Conservation (phyloP, 2,113 vertebrate species). For the Podarcis muralis region DNA sequence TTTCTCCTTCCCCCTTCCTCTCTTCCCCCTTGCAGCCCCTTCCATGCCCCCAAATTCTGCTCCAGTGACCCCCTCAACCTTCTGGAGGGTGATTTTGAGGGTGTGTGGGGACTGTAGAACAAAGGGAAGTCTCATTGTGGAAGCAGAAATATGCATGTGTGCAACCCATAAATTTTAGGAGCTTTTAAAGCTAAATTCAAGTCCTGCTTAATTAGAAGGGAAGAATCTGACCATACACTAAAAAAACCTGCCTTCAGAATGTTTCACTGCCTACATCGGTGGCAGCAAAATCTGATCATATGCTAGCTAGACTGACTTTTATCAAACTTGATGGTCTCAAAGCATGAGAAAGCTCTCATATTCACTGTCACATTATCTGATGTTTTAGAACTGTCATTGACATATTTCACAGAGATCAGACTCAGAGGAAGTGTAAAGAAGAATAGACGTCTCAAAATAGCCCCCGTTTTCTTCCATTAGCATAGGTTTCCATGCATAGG, state of each 20-base stretch:
- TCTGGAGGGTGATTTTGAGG: no score
- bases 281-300: not conserved
- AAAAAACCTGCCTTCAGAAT: not conserved
- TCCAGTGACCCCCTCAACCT: no score
- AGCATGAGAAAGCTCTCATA: not conserved
- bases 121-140: no score
- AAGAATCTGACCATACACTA: not conserved
- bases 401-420: not conserved
- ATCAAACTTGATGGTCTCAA: not conserved
- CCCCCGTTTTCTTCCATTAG: not conserved
- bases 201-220: not conserved
- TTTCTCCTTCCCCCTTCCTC: no score
- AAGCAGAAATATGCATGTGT: no score
- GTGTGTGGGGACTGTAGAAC: no score
- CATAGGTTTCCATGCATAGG: not conserved
- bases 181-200: not conserved
- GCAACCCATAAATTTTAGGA: not conserved
- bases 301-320: not conserved
- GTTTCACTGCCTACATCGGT: not conserved
- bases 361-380: not conserved
- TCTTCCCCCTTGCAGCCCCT: no score
- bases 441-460: not conserved
- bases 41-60: no score
- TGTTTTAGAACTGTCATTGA: not conserved
- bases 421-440: not conserved